Evolutionary conservation across 2,113 vertebrate species (phyloP).

Genomic region (Peucedramus taeniatus): DNA sequence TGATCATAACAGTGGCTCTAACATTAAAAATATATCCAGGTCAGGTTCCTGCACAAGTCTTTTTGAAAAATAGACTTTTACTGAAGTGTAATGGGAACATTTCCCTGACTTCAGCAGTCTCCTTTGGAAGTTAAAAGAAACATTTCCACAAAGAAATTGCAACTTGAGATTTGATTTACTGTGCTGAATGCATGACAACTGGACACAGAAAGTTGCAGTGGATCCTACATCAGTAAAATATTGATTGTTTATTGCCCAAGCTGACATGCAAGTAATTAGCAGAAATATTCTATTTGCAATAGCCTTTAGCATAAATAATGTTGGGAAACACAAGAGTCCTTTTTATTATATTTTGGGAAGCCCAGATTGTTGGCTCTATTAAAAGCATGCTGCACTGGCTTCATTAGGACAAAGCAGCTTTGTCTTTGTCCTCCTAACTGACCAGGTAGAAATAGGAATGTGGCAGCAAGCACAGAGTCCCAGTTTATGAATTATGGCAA

Average conservation of each 20-base stretch:
- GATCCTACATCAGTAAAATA: not conserved
- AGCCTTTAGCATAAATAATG: not conserved
- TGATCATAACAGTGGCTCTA: not conserved
- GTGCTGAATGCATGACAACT: not conserved
- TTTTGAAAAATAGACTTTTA: not conserved
- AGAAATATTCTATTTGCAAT: constrained; percentile 4
- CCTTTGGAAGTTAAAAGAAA: constrained; percentile 35
- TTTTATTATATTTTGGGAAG: not conserved
- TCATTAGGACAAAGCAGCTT: not conserved
- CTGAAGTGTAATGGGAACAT: constrained; percentile 18
- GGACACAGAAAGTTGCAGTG: not conserved
- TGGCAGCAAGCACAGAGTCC: not conserved
- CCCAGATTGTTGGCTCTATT: not conserved
- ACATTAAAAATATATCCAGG: not conserved
- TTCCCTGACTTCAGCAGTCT: constrained; percentile 26
- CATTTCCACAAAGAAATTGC: not conserved
- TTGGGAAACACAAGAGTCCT: not conserved
- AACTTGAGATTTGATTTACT: not conserved
- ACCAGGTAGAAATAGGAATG: not conserved
- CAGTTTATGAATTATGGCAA: not conserved
- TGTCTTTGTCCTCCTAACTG: constrained; percentile 30
- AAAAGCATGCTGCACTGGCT: not conserved
- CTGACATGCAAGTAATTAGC: not conserved
- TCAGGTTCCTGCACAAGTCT: not conserved
- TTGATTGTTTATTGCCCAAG: not conserved